Conservation (phyloP, 2,888 invertebrate genomes). For the Synanthedon andrenaeformis region DNA sequence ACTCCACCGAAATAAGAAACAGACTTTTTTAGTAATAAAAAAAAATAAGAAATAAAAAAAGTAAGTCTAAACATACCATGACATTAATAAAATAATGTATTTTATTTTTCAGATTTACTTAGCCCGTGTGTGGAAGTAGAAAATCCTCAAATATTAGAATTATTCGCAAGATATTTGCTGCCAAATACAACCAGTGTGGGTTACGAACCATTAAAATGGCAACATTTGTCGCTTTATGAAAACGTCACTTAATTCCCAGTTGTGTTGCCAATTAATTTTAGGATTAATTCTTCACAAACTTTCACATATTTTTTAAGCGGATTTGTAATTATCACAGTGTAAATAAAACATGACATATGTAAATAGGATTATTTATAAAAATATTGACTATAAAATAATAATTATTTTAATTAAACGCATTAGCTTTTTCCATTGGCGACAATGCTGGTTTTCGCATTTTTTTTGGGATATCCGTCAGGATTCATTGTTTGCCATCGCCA, state of each 20-base stretch:
- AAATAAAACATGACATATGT: background rate
- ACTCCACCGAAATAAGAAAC: too few species aligned
- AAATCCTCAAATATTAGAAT: conserved; percentile 79
- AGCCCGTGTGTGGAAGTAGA: conserved; percentile 61
- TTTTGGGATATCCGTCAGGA: conserved; percentile 83
- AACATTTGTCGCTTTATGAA: conserved; percentile 73
- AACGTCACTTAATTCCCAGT: conserved; percentile 14
- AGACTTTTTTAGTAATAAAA: too few species aligned
- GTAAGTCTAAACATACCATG: too few species aligned
- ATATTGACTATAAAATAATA: conserved; percentile 1
- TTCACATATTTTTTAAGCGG: too few species aligned
- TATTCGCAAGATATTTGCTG: conserved; percentile 92
- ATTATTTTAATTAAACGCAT: conserved; percentile 12
- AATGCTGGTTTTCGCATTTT: conserved; percentile 35
- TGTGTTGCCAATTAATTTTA: background rate
- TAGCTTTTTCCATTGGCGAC: conserved; percentile 59
- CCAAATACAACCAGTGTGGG: conserved; percentile 90
- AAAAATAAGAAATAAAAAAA: too few species aligned
- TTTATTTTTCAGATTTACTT: conserved; percentile 71
- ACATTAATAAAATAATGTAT: too few species aligned
- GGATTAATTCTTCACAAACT: too few species aligned
- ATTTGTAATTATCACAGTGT: background rate
- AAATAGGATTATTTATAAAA: conserved; percentile 1
- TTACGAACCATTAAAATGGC: conserved; percentile 86
- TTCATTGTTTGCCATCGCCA: conserved; percentile 97